A percentile compares a stretch with the other conserved stretches of the same genome.
Evolutionary conservation across 1,140 invertebrate genomes (phyloP).

Genomic region (Apis dorsata): DNA sequence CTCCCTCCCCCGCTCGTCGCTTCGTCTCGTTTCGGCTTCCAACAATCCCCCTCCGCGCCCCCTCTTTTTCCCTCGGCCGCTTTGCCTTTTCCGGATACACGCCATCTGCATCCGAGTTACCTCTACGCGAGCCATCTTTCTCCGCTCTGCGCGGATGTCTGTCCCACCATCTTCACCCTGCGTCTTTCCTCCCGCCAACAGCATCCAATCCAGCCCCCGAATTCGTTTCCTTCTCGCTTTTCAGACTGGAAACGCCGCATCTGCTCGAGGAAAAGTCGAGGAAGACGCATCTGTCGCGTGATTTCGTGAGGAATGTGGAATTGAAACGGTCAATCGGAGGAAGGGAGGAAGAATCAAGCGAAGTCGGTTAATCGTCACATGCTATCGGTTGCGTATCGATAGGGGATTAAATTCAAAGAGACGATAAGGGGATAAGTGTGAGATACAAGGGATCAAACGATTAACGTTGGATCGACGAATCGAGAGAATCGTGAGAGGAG

Average conservation of each 20-base stretch:
- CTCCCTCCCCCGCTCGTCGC: neutral
- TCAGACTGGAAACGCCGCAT: too few species aligned
- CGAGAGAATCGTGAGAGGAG: conserved; percentile 13
- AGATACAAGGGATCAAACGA: conserved; percentile 2
- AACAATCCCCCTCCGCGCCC: neutral
- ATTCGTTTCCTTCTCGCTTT: neutral
- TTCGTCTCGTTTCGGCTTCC: neutral
- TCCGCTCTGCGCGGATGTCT: neutral
- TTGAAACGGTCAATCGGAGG: too few species aligned
- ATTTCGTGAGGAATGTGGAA: neutral
- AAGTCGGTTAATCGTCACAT: too few species aligned
- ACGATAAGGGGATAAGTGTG: neutral
- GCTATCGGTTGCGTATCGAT: neutral
- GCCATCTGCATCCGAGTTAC: conserved; percentile 56
- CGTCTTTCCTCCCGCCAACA: neutral
- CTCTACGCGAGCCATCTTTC: neutral
- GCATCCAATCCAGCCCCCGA: neutral
- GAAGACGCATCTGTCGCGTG: neutral
- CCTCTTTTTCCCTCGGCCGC: conserved; percentile 36
- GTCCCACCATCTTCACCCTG: neutral
- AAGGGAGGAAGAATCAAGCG: too few species aligned
- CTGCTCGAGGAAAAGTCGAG: neutral
- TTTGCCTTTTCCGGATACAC: conserved; percentile 48
- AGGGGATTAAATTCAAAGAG: neutral
- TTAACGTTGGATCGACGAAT: conserved; percentile 14